Conservation (phyloP, 2,113 vertebrate species). For the Lethenteron reissneri region DNA sequence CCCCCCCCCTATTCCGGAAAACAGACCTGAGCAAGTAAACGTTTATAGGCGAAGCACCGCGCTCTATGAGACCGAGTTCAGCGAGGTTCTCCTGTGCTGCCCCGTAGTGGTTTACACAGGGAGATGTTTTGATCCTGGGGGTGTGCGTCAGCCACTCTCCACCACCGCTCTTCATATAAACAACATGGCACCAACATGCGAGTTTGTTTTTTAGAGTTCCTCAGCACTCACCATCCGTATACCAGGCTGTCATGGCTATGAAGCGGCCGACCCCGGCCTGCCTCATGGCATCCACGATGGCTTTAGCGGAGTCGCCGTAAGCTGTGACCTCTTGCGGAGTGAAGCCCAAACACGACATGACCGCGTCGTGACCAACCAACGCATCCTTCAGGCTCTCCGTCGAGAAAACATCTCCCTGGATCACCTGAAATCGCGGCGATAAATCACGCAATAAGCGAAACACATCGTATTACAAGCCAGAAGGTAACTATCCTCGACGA, state of each 20-base stretch:
- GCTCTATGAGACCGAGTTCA: too few relatives aligned
- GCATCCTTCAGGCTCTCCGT: conserved; percentile 22
- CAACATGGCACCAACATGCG: neutral
- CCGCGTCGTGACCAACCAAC: conserved; percentile 28
- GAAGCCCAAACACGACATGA: conserved; percentile 42
- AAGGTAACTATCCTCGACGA: too few relatives aligned
- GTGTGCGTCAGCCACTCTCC: too few relatives aligned
- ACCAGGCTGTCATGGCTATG: conserved; percentile 42
- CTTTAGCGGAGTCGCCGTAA: conserved; percentile 27
- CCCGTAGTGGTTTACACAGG: too few relatives aligned
- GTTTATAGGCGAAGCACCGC: too few relatives aligned
- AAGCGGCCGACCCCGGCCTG: conserved; percentile 24
- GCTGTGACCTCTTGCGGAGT: conserved; percentile 21
- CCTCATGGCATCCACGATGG: conserved; percentile 23
- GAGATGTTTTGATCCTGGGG: too few relatives aligned
- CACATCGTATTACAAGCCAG: neutral
- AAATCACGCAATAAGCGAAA: neutral
- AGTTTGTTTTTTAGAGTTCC: neutral
- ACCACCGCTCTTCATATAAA: too few relatives aligned
- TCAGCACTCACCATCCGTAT: conserved; percentile 29
- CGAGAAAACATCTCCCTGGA: conserved; percentile 31
- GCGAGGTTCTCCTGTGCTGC: too few relatives aligned
- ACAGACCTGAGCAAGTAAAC: too few relatives aligned
- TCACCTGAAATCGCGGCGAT: conserved; percentile 14
- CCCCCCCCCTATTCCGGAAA: too few relatives aligned